Conservation (phyloP, 1,140 invertebrate species). For the Antheraea pernyi region DNA sequence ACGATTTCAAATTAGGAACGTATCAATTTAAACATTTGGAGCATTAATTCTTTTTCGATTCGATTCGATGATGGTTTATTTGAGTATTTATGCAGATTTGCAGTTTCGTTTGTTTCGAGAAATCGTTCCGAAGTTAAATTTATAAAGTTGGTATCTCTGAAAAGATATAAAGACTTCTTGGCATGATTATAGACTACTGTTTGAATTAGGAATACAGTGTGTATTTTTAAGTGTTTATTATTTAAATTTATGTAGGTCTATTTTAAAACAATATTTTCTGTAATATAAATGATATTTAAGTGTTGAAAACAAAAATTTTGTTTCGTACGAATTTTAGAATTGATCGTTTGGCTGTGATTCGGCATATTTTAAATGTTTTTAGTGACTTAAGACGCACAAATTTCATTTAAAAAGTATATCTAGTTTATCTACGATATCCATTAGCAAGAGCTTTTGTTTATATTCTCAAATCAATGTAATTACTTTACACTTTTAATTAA, state of each 20-base stretch:
- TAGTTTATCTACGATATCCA: too few species aligned
- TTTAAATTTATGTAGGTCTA: slow-evolving; percentile 21
- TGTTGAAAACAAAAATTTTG: slow-evolving; percentile 12
- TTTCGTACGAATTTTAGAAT: slow-evolving; percentile 16
- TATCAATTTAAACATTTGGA: slow-evolving; percentile 44
- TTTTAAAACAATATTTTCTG: slow-evolving; percentile 11
- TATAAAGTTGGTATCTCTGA: background rate
- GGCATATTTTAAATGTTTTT: slow-evolving; percentile 9
- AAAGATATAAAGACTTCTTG: slow-evolving; percentile 20
- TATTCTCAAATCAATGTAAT: too few species aligned
- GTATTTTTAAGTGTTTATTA: slow-evolving; percentile 10
- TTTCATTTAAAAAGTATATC: too few species aligned
- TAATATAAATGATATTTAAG: slow-evolving; percentile 8
- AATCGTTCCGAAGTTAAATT: slow-evolving; percentile 39
- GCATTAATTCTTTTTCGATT: slow-evolving; percentile 21
- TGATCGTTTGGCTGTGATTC: slow-evolving; percentile 15
- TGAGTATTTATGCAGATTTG: slow-evolving; percentile 37
- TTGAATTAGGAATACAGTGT: slow-evolving; percentile 5
- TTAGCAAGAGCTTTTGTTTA: too few species aligned
- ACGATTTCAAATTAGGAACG: slow-evolving; percentile 45
- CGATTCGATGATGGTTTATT: background rate
- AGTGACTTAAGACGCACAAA: slow-evolving; percentile 2
- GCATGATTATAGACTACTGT: slow-evolving; percentile 41
- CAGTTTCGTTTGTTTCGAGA: slow-evolving; percentile 42
- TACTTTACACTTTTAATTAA: too few species aligned